Percentiles rank a stretch among this genome's conserved stretches.
Conservation (phyloP, 2,888 invertebrate genomes). For the Scaptomyza tumidula region DNA sequence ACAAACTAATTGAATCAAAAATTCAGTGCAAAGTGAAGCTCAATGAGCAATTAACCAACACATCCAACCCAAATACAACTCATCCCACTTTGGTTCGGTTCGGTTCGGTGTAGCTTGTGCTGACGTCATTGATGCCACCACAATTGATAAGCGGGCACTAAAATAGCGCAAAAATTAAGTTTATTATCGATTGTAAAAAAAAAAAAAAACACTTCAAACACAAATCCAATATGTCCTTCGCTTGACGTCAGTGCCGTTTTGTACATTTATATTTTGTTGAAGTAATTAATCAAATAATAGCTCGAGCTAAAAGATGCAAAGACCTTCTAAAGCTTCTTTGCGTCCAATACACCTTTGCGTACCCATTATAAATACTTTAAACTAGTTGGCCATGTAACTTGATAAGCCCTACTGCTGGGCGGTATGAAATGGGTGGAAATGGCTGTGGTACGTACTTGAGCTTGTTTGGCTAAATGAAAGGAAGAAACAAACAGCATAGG, state of each 20-base stretch:
- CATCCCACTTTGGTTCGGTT: neutral
- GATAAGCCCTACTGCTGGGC: conserved; percentile 39
- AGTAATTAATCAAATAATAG: conserved; percentile 66
- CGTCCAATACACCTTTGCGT: neutral
- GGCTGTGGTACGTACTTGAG: too few species aligned
- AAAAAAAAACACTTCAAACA: neutral
- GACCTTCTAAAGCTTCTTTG: conserved; percentile 51
- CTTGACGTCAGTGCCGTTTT: conserved; percentile 61
- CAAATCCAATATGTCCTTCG: conserved; percentile 20
- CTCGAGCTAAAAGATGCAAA: conserved; percentile 53
- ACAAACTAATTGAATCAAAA: conserved; percentile 71
- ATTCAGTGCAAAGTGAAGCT: conserved; percentile 51
- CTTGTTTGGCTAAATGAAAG: too few species aligned
- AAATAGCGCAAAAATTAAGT: conserved; percentile 65
- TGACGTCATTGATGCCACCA: conserved; percentile 64
- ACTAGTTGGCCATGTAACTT: conserved; percentile 69
- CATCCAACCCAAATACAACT: neutral
- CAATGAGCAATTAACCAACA: conserved; percentile 68
- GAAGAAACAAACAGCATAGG: too few species aligned
- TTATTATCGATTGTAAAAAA: conserved; percentile 63
- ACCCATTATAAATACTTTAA: conserved; percentile 8
- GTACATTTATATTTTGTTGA: conserved; percentile 6
- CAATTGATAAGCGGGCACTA: conserved; percentile 55
- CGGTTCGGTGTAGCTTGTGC: neutral
- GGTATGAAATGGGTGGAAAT: too few species aligned